These are phyloP conservation scores for Agrilus mali DNA, from an alignment of 2,888 invertebrate genomes.

Conservation along the genomic window DNA sequence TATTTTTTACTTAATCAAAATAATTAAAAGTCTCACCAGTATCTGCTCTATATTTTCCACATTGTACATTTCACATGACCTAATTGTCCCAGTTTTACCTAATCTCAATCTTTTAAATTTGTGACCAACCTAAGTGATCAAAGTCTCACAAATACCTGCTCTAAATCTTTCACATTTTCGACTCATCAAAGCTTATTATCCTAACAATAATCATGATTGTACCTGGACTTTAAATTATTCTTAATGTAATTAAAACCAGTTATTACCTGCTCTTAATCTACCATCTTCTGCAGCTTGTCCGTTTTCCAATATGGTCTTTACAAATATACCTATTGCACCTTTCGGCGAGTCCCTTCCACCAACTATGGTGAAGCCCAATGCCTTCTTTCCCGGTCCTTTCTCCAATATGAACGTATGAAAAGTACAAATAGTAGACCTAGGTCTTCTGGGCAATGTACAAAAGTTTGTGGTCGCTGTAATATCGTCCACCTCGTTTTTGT, in stretches of 20 bases:
- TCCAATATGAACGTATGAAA: constrained; percentile 63
- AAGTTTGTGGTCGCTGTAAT: constrained; percentile 45
- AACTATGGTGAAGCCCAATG: constrained; percentile 80
- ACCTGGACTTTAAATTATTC: background rate
- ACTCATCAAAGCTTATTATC: no score
- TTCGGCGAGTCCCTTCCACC: constrained; percentile 77
- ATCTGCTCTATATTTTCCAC: no score
- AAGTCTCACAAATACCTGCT: no score
- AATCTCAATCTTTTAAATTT: no score
- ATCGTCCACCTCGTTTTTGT: constrained; percentile 7
- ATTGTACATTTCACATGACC: no score
- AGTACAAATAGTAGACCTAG: constrained; percentile 53
- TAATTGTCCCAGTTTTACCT: no score
- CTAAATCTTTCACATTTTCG: no score
- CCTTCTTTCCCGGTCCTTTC: constrained; percentile 72
- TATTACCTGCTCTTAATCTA: constrained; percentile 61
- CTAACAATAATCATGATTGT: background rate
- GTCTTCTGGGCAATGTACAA: constrained; percentile 60
- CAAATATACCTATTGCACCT: constrained; percentile 75
- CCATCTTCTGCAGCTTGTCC: constrained; percentile 79
- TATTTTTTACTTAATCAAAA: no score
- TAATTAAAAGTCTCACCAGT: no score
- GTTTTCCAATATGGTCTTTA: constrained; percentile 70
- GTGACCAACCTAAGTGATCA: no score
- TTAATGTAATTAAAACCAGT: constrained; percentile 7